Evolutionary conservation across 1,140 invertebrate genomes (phyloP), one percentile per base, ranked within the genome.

Genomic region (Lepidurus couesii): DNA sequence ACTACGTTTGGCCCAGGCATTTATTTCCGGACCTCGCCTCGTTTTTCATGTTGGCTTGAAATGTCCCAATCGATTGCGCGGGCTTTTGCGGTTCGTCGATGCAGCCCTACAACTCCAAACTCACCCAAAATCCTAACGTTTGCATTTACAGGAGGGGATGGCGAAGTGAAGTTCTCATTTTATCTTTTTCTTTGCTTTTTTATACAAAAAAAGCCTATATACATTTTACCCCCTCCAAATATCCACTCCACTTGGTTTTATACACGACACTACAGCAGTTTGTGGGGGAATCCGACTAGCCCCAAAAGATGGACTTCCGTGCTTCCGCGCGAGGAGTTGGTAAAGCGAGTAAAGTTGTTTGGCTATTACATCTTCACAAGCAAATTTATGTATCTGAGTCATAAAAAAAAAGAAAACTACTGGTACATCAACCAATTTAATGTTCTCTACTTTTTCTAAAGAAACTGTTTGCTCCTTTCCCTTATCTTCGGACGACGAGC

Each of bases 1-100:
- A 65, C 53, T 65, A 65, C n/a, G 53, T 65, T 65, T 65, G 53
- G 53, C 53, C 53, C 53, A 65, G 53, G 53, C 53, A 65, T 65
- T 65, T 65, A 65, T 65, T 65, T 65, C 53, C 53, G n/a, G 53
- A 9, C 16, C 53, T 16, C 9, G 53, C 8, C 53, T 65, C 53
- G 53, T 65, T 65, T 65, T 21, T 65, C 53, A 65, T 65, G 53
- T 65, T 65, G 53, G 13, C 21, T 65, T 65, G 53, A 13, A 65
- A 65, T 65, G 13, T 7, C 53, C 53, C 53, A 65, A 65, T 65
- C 53, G 53, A 65, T 65, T 65, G 53, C 53, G 16, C 16, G 21
- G 16, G 16, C 21, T 65, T 65, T 65, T 65, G 53, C 53, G n/a
- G 53, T 65, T 65, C 53, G 53, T 13, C 21, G 53, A 65, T 65